These are phyloP conservation scores for Entosphenus tridentatus DNA, from an alignment of 2,113 vertebrate species.

Conservation along the genomic window DNA sequence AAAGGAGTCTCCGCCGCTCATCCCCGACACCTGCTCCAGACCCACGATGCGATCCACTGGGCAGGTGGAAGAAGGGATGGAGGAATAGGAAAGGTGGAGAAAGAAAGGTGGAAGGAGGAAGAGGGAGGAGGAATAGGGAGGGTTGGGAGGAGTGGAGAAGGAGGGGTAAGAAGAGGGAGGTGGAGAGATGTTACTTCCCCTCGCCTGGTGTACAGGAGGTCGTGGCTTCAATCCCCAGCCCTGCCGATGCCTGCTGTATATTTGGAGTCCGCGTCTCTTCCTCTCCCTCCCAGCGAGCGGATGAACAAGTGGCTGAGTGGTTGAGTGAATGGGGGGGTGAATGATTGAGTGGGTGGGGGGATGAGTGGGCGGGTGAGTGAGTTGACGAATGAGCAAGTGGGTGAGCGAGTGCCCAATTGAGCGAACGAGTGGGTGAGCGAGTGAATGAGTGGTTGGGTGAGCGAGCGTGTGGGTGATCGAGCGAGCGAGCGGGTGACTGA, in stretches of 20 bases:
- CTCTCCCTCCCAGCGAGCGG: no score
- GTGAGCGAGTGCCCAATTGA: neutral
- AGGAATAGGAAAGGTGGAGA: conserved; percentile 8
- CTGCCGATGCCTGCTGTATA: no score
- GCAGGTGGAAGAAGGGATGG: neutral
- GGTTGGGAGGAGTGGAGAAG: neutral
- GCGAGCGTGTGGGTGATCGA: neutral
- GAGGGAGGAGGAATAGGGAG: neutral
- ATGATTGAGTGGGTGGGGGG: no score
- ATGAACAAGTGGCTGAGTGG: no score
- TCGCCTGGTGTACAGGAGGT: no score
- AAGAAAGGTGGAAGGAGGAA: neutral
- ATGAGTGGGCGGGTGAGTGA: neutral
- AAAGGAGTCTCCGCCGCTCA: no score
- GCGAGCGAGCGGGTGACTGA: neutral
- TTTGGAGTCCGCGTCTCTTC: no score
- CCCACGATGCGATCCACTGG: conserved; percentile 62
- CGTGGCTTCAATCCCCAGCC: no score
- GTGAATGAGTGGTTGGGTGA: neutral
- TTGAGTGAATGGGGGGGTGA: no score
- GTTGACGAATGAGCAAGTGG: neutral
- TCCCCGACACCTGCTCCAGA: conserved; percentile 24
- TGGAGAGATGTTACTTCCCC: no score
- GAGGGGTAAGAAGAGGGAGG: no score
- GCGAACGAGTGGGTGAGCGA: no score